Percentiles rank a stretch among this genome's conserved stretches.
Conservation (phyloP, 92 coral and sea anemone species). For the Virgularia gustaviana region DNA sequence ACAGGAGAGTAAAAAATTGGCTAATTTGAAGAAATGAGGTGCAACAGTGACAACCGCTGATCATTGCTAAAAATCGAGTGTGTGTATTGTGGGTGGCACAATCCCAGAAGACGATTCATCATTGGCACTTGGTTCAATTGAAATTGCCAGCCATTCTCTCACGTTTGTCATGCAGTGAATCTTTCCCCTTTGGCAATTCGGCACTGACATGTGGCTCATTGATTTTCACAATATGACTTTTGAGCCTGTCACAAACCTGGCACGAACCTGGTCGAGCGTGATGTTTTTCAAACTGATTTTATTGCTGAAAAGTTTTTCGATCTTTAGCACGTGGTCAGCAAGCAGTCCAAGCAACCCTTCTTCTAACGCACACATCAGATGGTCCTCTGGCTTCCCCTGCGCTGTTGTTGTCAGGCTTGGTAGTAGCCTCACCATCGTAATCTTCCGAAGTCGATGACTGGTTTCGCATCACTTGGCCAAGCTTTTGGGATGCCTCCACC, state of each 20-base stretch:
- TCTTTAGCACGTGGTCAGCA: not conserved
- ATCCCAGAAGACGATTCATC: conserved; percentile 3
- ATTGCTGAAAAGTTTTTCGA: conserved; percentile 5
- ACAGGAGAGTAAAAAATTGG: no score
- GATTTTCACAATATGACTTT: not conserved
- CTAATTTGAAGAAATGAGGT: no score
- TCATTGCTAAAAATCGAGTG: no score
- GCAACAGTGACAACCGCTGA: no score
- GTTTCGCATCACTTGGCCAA: conserved; percentile 3
- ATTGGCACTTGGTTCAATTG: no score
- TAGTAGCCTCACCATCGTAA: conserved; percentile 3
- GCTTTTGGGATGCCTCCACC: conserved; percentile 9
- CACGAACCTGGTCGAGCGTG: conserved; percentile 15
- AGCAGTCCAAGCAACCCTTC: conserved; percentile 3
- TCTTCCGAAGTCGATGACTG: no score
- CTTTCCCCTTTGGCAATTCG: no score
- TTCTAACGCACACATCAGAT: conserved; percentile 3
- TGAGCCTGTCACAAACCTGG: not conserved
- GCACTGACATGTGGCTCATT: not conserved
- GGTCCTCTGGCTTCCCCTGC: conserved; percentile 3
- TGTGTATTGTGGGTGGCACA: conserved; percentile 9
- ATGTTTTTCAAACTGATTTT: not conserved
- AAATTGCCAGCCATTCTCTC: no score
- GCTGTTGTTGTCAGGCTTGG: conserved; percentile 3
- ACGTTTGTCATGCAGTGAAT: no score